Evolutionary conservation across 2,113 vertebrate genomes (phyloP).

Genomic region (Bubo scandiacus): DNA sequence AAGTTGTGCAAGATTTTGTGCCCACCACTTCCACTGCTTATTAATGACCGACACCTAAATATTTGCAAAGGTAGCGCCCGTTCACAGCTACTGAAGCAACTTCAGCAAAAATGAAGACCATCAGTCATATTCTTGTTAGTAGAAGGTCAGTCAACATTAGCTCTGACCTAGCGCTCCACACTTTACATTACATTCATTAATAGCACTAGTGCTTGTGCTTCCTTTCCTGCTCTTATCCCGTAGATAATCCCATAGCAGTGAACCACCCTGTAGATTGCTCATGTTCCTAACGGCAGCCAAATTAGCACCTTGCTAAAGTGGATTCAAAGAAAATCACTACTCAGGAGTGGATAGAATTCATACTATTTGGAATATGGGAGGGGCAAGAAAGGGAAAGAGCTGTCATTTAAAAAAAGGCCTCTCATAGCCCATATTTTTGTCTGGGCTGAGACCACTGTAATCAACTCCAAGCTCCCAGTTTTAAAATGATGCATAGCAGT

Average conservation of each 20-base stretch:
- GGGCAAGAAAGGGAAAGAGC: not conserved
- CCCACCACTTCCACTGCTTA: not conserved
- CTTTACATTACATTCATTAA: not conserved
- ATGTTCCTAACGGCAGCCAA: not conserved
- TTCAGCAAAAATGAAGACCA: not conserved
- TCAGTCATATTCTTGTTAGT: not conserved
- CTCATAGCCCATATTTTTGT: not conserved
- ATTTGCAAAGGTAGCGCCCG: not conserved
- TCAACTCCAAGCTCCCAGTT: not conserved
- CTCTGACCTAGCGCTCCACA: not conserved
- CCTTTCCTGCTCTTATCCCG: not conserved
- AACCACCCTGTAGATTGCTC: not conserved
- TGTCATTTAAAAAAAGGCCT: not conserved
- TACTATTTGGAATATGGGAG: not conserved
- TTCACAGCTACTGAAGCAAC: not conserved
- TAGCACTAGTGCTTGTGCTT: not conserved
- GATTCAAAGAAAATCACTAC: not conserved
- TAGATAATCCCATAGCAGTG: not conserved
- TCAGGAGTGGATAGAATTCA: not conserved
- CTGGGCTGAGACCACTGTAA: not conserved
- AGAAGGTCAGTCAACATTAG: not conserved
- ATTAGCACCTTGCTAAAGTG: not conserved
- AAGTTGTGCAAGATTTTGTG: not conserved
- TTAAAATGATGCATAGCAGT: not conserved
- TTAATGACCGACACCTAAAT: conserved; percentile 54